Base-by-base conservation (phyloP, 1,140 invertebrate genomes). In the Trichoplusia ni region DNA sequence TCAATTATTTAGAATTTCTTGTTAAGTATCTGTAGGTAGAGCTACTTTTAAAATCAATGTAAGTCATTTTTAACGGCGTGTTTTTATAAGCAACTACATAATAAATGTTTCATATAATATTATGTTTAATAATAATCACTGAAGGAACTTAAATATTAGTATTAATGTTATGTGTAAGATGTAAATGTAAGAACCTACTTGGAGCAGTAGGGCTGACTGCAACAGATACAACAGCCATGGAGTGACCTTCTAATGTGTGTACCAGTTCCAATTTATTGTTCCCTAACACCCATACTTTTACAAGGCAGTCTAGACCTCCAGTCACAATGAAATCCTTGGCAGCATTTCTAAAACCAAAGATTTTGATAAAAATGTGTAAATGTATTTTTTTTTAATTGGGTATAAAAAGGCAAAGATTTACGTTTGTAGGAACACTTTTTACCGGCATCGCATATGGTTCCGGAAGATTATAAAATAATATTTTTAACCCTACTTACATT, bases 191-290 rank as follows among this genome's bases (percentile, higher is more conserved):
- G 4, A 3, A 33, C 47, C 92, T 93, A 98, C 97, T 95, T 86
- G 95, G 94, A 67, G 97, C 97, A 92, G 95, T 94, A 29, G 94
- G 93, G 84, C 96, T 98, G 1, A 98, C 93, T 61, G 97, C 97
- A 3, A 99, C 94, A 19, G 97, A 99, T 0, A 99, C 95, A 25
- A 99, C 96, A 11, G 98, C 98, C 16, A 99, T 91, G 7, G 96
- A 94, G 91, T 99, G 98, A 0, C 97, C 98, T 73, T 95, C 94
- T 23, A 99, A 90, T 35, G 94, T 94, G 80, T 98, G 94, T 66
- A 95, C 93, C 11, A 97, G 77, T 51, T 95, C 93, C n/a, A 99
- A 81, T 72, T 92, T 92, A 63, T 96, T 94, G 69, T 96, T 94
- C 18, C 93, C 89, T 69, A 96, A 90, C 61, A 93, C 91, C 96